phyloP scores from a whole-genome alignment of 1,140 invertebrate genomes.

The Bombyx mori region ASM3026992v2 NC_085111.1:2645501-2646000 shows the following conservation, averaged over 20 bases:
- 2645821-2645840: slow-evolving; percentile 26
- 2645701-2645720: neutral
- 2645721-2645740: neutral
- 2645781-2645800: slow-evolving; percentile 37
- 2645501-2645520: too few relatives aligned
- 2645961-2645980: too few relatives aligned
- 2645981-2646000: too few relatives aligned
- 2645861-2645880: neutral
- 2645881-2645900: neutral
- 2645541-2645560: too few relatives aligned
- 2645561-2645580: too few relatives aligned
- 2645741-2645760: slow-evolving; percentile 7
- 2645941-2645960: too few relatives aligned
- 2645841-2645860: neutral
- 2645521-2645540: too few relatives aligned
- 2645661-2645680: too few relatives aligned
- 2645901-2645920: neutral
- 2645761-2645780: slow-evolving; percentile 12
- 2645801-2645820: slow-evolving; percentile 36
- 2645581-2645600: too few relatives aligned
- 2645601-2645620: too few relatives aligned
- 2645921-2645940: neutral
- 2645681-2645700: neutral
- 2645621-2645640: too few relatives aligned
- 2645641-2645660: too few relatives aligned